Evolutionary conservation across 2,888 invertebrate species (phyloP), one percentile per base, ranked within the genome.

Genomic region (Drosophila macrospina): DNA sequence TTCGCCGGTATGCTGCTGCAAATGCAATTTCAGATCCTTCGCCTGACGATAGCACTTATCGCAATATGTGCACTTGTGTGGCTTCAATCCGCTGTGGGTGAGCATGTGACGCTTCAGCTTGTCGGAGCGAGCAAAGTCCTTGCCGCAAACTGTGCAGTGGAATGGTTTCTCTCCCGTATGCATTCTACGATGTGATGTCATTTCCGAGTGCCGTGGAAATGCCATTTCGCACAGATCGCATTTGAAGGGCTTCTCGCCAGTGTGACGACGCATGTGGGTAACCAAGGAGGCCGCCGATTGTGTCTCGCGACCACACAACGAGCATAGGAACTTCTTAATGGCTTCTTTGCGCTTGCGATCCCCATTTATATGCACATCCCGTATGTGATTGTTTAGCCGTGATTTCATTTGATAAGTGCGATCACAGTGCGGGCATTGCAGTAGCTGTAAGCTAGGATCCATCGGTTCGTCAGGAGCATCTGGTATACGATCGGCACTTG

Each of bases 221-320:
- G 93, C 93, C 67, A 89, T 90, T 50, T 90, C 89, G 39, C 91
- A 91, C 24, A 89, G 93, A 11, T 93, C 93, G 72, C 94, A 94
- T 77, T 94, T 94, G 86, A 94, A 94, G 0, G 94, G 94, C 51
- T 86, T 85, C 26, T 85, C 85, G n/a, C 95, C 95, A 0, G 95
- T 95, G 78, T 95, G 95, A 0, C 94, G 92, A 0, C 95, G 93
- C 94, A 95, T 94, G 73, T 95, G 95, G 0, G 95, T 94, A 10
- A 94, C 94, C 30, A 94, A 90, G 60, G 94, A 94, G 0, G 94
- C 94, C 0, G 94, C 94, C 64, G 94, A 94, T 13, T 94, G 93
- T 74, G 94, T 94, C 28, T 93, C 93, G 5, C 93, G 92, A 0
- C 94, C 94, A 80, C 94, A 94, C 79, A 94, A 94, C n/a, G 94